Evolutionary conservation across 2,888 invertebrate genomes (phyloP), one percentile per base, ranked within the genome.

Genomic region (Drepana falcataria): DNA sequence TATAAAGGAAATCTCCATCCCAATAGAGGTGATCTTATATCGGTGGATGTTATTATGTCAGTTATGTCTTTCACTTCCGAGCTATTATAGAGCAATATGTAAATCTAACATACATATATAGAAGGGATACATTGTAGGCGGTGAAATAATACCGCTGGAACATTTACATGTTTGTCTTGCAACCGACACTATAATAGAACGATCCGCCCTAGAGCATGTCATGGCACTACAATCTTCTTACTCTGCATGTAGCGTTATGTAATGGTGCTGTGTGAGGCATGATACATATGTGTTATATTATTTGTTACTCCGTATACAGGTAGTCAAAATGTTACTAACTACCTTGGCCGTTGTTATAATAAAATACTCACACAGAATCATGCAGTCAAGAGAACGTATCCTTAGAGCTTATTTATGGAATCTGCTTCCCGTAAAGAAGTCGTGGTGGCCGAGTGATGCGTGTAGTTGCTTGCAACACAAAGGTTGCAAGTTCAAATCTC

Each of bases 1-100:
- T 37, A 5, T 4, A 37, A 37, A 37, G 3, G 37, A 37, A 37
- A 37, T 37, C 1, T 44, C 44, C 6, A 3, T 44, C 44, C 9
- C 6, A 44, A 44, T 3, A 9, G 9, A 5, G 37, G 9, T 67
- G 62, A 66, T 63, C 66, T 64, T 63, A 55, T 57, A 63, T 66
- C 47, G 41, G 54, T 33, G 53, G 59, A 58, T 61, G 49, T 59
- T 59, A 62, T 71, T 71, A 72, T 73, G 66, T 72, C 68, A 73
- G 64, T 61, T 49, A 61, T 56, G 55, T 73, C 68, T 74, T 70
- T 70, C 69, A 69, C 74, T 73, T 74, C 73, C 69, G 64, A 53
- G 54, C 63, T 51, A 53, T 59, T 61, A 63, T 63, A 53, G 52
- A 54, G 52, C 56, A 52, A 61, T 57, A 58, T 64, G 44, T 21